A percentile compares a stretch with the other conserved stretches of the same genome.
Conservation (phyloP, 1,140 invertebrate species). For the Orius insidiosus region DNA sequence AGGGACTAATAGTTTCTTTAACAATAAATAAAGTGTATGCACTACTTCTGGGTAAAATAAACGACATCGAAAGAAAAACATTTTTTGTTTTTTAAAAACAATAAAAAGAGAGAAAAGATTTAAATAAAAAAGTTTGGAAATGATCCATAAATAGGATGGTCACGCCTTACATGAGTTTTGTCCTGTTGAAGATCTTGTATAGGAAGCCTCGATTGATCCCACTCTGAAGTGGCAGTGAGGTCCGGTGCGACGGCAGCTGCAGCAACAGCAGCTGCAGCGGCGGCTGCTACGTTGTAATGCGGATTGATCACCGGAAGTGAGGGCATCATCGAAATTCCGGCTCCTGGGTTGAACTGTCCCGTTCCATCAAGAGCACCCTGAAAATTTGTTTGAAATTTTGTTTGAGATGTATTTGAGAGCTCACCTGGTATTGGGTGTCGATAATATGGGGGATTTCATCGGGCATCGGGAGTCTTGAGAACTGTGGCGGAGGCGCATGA, state of each 20-base stretch:
- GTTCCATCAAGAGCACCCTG: constrained; percentile 8
- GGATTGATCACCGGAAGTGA: constrained; percentile 1
- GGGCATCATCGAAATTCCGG: constrained; percentile 9
- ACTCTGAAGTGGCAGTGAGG: constrained; percentile 2
- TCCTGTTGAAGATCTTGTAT: constrained; percentile 12
- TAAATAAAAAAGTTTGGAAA: no score
- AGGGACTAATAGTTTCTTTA: no score
- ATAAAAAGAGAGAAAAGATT: no score
- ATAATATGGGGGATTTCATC: constrained; percentile 14
- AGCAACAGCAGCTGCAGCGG: constrained; percentile 2
- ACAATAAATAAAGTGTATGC: no score
- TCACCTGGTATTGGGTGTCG: constrained; percentile 9
- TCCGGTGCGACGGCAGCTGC: constrained; percentile 4
- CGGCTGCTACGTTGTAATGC: neutral
- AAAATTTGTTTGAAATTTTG: neutral
- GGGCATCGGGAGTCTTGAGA: constrained; percentile 10
- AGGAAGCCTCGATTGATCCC: constrained; percentile 3
- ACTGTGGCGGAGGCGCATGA: constrained; percentile 4
- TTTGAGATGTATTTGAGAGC: neutral
- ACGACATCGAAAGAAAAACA: no score
- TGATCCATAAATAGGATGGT: no score
- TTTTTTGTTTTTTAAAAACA: no score
- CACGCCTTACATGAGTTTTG: constrained; percentile 12
- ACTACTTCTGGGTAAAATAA: no score
- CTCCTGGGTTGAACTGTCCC: constrained; percentile 2